These are phyloP conservation scores for Aphrophora alni DNA, from an alignment of 2,888 invertebrate genomes.

Conservation along the genomic window DNA sequence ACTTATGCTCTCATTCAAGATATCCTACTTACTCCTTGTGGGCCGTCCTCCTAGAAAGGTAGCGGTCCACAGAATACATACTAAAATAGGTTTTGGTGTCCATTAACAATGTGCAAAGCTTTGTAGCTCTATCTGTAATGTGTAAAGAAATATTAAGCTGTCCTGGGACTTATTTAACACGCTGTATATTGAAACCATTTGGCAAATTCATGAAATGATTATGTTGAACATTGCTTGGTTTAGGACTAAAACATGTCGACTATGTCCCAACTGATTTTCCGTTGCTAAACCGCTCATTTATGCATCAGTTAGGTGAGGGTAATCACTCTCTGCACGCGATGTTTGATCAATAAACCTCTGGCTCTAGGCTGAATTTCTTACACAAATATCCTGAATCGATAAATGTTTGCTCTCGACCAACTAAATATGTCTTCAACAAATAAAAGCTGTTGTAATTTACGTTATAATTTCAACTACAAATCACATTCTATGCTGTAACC, in stretches of 20 bases:
- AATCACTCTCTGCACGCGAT: neutral
- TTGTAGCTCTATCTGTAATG: too few relatives aligned
- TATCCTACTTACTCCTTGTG: too few relatives aligned
- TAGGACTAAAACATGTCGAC: neutral
- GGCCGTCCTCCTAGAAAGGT: too few relatives aligned
- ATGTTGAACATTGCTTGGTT: neutral
- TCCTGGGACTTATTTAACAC: too few relatives aligned
- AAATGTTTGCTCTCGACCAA: neutral
- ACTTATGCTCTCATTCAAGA: too few relatives aligned
- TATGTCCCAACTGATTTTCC: neutral
- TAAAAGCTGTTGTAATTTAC: neutral
- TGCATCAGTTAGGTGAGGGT: neutral
- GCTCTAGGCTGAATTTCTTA: neutral
- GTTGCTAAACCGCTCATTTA: neutral
- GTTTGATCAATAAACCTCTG: neutral
- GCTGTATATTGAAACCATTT: too few relatives aligned
- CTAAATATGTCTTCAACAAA: neutral
- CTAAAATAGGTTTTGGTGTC: too few relatives aligned
- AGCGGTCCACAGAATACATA: too few relatives aligned
- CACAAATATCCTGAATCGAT: constrained; percentile 6
- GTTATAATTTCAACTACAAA: neutral
- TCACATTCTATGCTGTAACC: too few relatives aligned
- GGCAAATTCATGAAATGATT: neutral
- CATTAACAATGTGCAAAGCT: too few relatives aligned
- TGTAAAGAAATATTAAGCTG: too few relatives aligned